Conservation (phyloP, 2,113 vertebrate species). For the Ceratotherium simum region DNA sequence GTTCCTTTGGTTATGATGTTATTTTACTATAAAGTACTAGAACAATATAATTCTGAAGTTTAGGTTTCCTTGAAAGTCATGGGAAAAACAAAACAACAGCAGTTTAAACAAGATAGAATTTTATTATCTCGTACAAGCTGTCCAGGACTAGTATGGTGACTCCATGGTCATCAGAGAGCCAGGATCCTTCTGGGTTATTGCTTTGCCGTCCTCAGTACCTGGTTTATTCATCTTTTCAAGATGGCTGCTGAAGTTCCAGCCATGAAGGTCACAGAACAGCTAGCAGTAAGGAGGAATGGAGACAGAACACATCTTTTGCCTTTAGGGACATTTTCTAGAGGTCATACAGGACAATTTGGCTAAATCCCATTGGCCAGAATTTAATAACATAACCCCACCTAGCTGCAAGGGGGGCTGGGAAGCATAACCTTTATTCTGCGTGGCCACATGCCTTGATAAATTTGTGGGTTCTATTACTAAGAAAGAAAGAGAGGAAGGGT, state of each 20-base stretch:
- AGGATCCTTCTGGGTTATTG: not conserved
- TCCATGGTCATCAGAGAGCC: not conserved
- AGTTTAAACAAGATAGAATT: not conserved
- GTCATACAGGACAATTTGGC: not conserved
- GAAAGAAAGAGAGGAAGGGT: not conserved
- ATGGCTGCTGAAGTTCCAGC: not conserved
- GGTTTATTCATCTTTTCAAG: not conserved
- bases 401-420: not conserved
- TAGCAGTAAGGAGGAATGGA: not conserved
- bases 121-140: not conserved
- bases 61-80: not conserved
- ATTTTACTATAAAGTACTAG: not conserved
- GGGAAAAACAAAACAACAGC: not conserved
- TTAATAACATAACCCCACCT: not conserved
- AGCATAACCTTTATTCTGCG: not conserved
- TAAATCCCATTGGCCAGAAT: not conserved
- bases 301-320: not conserved
- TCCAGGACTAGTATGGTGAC: not conserved
- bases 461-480: not conserved
- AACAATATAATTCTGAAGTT: constrained; percentile 2
- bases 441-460: not conserved
- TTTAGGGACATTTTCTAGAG: not conserved
- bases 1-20: not conserved
- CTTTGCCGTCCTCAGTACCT: not conserved
- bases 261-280: not conserved